Evolutionary conservation across 2,797 vertebrate genomes (phyloP).

Genomic region (Urocyon cinereoargenteus): DNA sequence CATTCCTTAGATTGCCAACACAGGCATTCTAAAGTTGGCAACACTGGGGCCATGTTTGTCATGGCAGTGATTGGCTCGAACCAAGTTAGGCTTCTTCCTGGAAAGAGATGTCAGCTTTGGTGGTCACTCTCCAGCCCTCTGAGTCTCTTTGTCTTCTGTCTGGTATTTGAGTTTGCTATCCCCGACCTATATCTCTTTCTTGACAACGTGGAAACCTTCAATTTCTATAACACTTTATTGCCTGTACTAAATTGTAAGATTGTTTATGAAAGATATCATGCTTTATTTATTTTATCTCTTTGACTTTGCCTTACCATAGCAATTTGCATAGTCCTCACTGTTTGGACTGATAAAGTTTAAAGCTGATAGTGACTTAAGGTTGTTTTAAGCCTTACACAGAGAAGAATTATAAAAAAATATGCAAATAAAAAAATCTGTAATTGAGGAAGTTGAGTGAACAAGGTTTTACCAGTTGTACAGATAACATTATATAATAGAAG

Average conservation of each 20-base stretch:
- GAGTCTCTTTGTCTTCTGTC: background rate
- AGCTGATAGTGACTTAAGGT: background rate
- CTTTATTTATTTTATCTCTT: conserved; percentile 33
- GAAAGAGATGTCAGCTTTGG: background rate
- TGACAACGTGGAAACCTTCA: background rate
- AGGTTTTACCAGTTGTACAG: background rate
- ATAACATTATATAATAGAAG: background rate
- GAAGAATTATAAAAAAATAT: conserved; percentile 38
- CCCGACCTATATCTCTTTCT: background rate
- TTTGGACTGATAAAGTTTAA: conserved; percentile 13
- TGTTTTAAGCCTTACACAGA: background rate
- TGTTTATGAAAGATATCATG: background rate
- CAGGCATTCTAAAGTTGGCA: background rate
- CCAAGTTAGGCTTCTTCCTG: background rate
- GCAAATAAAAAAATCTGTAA: background rate
- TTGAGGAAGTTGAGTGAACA: background rate
- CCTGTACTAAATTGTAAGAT: background rate
- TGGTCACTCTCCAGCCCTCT: background rate
- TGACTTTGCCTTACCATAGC: background rate
- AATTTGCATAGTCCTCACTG: background rate
- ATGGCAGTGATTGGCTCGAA: background rate
- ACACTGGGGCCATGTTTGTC: background rate
- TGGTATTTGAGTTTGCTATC: background rate
- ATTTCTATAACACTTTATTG: background rate
- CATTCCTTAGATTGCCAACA: background rate